Evolutionary conservation across 2,113 vertebrate genomes (phyloP), one percentile per base, ranked within the genome.

Genomic region (Speoplatyrhinus poulsoni): DNA sequence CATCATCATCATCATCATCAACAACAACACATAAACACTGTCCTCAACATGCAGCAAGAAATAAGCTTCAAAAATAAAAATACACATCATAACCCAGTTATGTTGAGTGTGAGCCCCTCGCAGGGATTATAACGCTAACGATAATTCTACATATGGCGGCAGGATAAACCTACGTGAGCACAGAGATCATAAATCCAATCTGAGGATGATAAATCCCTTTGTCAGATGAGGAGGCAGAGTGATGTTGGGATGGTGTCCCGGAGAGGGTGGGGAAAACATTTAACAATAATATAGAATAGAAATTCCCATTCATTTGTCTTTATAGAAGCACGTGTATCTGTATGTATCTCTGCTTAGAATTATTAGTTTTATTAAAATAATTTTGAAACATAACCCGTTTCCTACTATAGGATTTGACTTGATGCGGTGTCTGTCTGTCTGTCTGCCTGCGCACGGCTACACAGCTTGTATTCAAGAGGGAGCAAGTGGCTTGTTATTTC

Each of bases 111-210:
- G 9, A 66, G 65, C 32, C 64, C 73, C 65, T 67, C 71, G 67
- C 36, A 15, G 46, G 83, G 92, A 91, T 93, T 92, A 92, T 32
- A 64, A 63, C 79, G 73, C 80, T 88, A 83, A 91, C 88, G 89
- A 91, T 93, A 86, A 93, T 92, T 91, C 89, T 88, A 87, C 90
- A 93, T 92, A 92, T 91, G 90, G 91, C 88, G 86, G 77, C 73
- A 83, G 78, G 80, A 85, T 89, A 93, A 92, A 91, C 85, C 91
- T 82, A 87, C 89, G 87, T 85, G 83, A 89, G 88, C 85, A 82
- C 79, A 69, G 83, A 85, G 85, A 90, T 90, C 80, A 87, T 83
- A 91, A 91, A 92, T 90, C 90, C 90, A 92, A 92, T 91, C 89
- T 88, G 86, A 87, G 73, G 82, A 84, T 78, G 76, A 90, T 93